Percentiles rank a stretch among this genome's conserved stretches.
Conservation (phyloP, 2,113 vertebrate species). For the Ammodytes marinus region DNA sequence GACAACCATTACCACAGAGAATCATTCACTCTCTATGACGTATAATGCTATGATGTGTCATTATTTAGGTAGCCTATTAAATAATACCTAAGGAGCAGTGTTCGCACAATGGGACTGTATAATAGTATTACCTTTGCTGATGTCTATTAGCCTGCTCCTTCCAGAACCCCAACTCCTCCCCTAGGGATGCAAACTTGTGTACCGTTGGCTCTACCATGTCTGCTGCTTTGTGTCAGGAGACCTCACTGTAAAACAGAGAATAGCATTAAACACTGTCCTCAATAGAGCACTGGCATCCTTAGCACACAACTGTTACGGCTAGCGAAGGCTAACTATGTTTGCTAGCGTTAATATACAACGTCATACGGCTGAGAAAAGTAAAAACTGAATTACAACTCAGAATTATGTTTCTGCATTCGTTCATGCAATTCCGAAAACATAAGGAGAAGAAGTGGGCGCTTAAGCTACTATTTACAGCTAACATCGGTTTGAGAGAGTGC, state of each 20-base stretch:
- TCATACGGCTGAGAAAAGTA: rapidly evolving
- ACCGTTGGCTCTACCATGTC: slow-evolving; percentile 87
- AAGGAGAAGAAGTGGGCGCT: rapidly evolving
- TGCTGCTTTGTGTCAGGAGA: slow-evolving; percentile 15
- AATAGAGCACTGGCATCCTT: neutral
- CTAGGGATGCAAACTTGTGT: slow-evolving; percentile 86
- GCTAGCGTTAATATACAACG: neutral
- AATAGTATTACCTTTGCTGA: slow-evolving; percentile 87
- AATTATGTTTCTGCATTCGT: neutral
- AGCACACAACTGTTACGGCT: slow-evolving; percentile 1
- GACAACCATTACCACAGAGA: neutral
- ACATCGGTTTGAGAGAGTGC: neutral
- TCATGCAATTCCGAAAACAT: too few relatives aligned
- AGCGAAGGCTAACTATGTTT: slow-evolving; percentile 33
- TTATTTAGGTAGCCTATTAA: neutral
- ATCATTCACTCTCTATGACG: neutral
- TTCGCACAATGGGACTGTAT: neutral
- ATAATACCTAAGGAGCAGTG: neutral
- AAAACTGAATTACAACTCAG: neutral
- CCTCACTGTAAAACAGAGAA: neutral
- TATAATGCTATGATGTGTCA: too few relatives aligned
- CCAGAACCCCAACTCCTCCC: slow-evolving; percentile 93
- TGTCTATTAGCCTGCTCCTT: slow-evolving; percentile 90
- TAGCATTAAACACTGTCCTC: neutral
- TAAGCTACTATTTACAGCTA: slow-evolving; percentile 5